phyloP scores from a whole-genome alignment of 2,113 vertebrate species.

The Ceuthmochares aereus region DNA sequence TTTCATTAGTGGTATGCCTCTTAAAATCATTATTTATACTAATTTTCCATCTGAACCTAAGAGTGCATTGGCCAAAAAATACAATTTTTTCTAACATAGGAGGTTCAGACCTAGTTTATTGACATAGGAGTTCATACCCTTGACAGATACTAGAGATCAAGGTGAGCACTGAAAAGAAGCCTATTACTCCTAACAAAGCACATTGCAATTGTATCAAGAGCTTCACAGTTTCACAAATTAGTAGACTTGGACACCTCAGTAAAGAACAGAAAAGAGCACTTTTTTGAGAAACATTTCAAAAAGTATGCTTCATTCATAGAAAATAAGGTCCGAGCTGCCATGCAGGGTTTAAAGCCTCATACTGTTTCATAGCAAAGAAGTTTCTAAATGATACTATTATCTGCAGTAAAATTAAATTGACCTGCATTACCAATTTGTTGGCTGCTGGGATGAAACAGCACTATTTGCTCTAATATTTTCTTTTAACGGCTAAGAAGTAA shows the following conservation, averaged over 20 bases:
- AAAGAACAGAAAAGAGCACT: neutral
- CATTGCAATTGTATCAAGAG: neutral
- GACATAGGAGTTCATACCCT: neutral
- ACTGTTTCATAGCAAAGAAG: neutral
- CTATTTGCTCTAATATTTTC: constrained; percentile 4
- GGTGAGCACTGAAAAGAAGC: neutral
- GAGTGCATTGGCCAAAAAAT: neutral
- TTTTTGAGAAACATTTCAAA: neutral
- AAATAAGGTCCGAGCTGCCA: neutral
- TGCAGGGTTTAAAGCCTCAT: neutral
- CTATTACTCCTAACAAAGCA: neutral
- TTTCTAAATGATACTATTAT: neutral
- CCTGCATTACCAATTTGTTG: neutral
- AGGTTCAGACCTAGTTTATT: neutral
- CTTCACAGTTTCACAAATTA: neutral
- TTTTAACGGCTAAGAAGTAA: neutral
- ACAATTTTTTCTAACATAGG: neutral
- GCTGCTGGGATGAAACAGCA: neutral
- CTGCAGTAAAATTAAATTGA: constrained; percentile 39
- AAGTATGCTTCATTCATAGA: neutral
- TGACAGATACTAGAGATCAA: neutral
- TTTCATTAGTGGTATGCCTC: neutral
- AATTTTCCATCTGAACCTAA: neutral
- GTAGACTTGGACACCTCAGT: neutral
- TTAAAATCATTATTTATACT: neutral